Evolutionary conservation across 2,113 vertebrate species (phyloP).

Genomic region (Lichenostomus cassidix): DNA sequence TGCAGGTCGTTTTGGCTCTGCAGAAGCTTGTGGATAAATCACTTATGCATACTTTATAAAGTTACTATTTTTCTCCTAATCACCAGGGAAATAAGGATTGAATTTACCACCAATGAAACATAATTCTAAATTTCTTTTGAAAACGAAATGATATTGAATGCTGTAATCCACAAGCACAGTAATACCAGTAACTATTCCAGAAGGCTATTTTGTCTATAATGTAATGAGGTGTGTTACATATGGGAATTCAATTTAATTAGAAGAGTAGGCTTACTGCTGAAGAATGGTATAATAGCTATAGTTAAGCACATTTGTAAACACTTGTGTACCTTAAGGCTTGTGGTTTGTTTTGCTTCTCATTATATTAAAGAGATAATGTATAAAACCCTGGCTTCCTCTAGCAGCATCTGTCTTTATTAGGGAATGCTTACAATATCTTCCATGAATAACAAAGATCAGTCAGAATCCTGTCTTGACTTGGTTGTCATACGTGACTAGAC

Average conservation of each 20-base stretch:
- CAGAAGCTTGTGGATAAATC: conserved; percentile 18
- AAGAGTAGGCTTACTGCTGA: conserved; percentile 10
- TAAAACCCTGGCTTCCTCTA: neutral
- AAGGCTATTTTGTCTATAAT: conserved; percentile 47
- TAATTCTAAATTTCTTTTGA: conserved; percentile 38
- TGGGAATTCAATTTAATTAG: conserved; percentile 61
- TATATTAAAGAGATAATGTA: neutral
- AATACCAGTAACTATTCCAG: conserved; percentile 41
- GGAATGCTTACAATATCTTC: neutral
- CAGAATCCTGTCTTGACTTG: neutral
- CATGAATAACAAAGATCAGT: neutral
- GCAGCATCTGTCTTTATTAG: conserved; percentile 15
- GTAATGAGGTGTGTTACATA: conserved; percentile 34
- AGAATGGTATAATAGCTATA: conserved; percentile 27
- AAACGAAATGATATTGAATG: conserved; percentile 45
- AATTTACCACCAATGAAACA: conserved; percentile 18
- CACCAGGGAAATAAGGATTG: conserved; percentile 45
- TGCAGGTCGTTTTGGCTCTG: neutral
- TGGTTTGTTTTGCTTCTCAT: conserved; percentile 37
- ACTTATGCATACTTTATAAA: neutral
- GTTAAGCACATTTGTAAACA: conserved; percentile 50
- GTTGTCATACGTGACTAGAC: neutral
- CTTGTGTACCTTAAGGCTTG: conserved; percentile 32
- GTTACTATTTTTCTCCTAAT: neutral
- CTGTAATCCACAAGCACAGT: neutral